Conservation (phyloP, 2,113 vertebrate species). For the Aegithalos caudatus region DNA sequence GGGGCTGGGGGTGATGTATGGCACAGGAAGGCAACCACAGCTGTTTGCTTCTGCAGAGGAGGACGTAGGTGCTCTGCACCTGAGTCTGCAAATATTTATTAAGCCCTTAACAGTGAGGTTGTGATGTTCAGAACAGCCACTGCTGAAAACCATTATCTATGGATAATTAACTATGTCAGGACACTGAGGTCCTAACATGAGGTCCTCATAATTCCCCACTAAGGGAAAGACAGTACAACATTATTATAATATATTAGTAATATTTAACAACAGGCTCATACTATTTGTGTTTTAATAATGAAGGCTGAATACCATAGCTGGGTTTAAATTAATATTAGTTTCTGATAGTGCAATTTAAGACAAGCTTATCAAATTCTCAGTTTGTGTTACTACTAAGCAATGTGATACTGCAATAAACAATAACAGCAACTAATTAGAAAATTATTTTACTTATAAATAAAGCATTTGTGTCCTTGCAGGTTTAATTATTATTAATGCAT, state of each 20-base stretch:
- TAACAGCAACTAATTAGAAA: not conserved
- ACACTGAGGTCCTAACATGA: conserved; percentile 73
- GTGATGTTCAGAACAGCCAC: conserved; percentile 27
- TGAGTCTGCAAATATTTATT: conserved; percentile 68
- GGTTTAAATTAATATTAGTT: conserved; percentile 3
- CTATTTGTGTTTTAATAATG: conserved; percentile 41
- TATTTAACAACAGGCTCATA: conserved; percentile 58
- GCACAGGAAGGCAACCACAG: conserved; percentile 70
- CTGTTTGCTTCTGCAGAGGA: conserved; percentile 70
- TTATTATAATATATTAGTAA: conserved; percentile 64
- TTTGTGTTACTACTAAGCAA: not conserved
- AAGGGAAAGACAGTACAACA: conserved; percentile 60
- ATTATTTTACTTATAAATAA: not conserved
- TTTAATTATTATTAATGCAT: not conserved
- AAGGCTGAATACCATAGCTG: not conserved
- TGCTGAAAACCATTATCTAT: conserved; percentile 73
- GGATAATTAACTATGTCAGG: conserved; percentile 79
- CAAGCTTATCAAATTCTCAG: not conserved
- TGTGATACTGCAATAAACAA: not conserved
- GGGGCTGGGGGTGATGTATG: conserved; percentile 73
- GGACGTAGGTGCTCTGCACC: conserved; percentile 61
- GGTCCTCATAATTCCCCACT: conserved; percentile 67
- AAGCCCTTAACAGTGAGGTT: conserved; percentile 55
- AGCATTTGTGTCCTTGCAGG: not conserved
- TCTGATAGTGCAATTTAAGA: not conserved